A percentile compares a stretch with the other conserved stretches of the same genome.
Evolutionary conservation across 2,888 invertebrate genomes (phyloP).

Genomic region (Chesias legatella): DNA sequence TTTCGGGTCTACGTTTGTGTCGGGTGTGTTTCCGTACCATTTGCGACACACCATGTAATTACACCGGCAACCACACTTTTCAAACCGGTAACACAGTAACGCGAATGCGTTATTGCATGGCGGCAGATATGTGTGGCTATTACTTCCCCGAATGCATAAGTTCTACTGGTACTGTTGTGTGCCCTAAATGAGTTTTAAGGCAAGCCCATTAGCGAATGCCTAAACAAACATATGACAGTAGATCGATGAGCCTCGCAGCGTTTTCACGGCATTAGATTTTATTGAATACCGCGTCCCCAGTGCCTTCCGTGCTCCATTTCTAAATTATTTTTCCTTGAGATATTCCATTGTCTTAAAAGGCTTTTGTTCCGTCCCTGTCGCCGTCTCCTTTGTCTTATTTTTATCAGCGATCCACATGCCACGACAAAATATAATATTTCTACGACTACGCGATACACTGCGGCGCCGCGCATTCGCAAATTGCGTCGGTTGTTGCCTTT

Average conservation of each 20-base stretch:
- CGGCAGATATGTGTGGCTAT: too few relatives aligned
- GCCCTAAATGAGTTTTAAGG: too few relatives aligned
- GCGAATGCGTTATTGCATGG: too few relatives aligned
- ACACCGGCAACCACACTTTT: too few relatives aligned
- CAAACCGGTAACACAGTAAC: too few relatives aligned
- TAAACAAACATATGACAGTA: slow-evolving; percentile 10
- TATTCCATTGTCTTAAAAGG: slow-evolving; percentile 23
- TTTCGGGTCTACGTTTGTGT: too few relatives aligned
- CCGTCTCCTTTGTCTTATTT: slow-evolving; percentile 22
- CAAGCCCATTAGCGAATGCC: slow-evolving; percentile 2
- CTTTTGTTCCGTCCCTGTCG: slow-evolving; percentile 28
- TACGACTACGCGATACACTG: background rate
- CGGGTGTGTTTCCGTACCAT: too few relatives aligned
- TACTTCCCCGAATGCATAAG: too few relatives aligned
- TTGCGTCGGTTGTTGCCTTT: background rate
- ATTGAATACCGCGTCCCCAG: slow-evolving; percentile 25
- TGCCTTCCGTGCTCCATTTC: slow-evolving; percentile 26
- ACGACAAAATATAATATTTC: slow-evolving; percentile 4
- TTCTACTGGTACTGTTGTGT: too few relatives aligned
- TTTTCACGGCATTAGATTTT: slow-evolving; percentile 21
- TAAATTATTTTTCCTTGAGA: slow-evolving; percentile 30
- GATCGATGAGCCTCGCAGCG: slow-evolving; percentile 17
- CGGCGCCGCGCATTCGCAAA: too few relatives aligned
- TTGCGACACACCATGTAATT: too few relatives aligned
- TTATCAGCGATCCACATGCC: slow-evolving; percentile 9